Conservation (phyloP, 2,797 vertebrate species). For the Cossypha dichroa region DNA sequence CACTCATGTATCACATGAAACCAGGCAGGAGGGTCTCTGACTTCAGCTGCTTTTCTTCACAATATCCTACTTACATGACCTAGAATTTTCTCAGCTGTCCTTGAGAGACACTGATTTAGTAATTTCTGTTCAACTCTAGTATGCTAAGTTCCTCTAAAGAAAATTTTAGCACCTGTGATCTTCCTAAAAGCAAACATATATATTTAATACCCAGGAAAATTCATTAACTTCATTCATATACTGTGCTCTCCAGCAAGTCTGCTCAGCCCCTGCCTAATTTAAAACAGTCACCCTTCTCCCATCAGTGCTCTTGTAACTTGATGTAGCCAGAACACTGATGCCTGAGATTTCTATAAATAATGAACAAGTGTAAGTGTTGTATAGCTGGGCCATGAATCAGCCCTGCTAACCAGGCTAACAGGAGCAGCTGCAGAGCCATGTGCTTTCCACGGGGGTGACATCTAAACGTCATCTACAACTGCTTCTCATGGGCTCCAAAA, state of each 20-base stretch:
- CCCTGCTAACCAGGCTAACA: background rate
- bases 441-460: background rate
- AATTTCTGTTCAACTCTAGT: background rate
- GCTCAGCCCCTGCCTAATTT: background rate
- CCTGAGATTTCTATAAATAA: conserved; percentile 13
- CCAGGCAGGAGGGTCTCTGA: background rate
- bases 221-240: background rate
- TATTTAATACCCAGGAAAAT: background rate
- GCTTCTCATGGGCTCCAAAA: background rate
- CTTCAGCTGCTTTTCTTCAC: background rate
- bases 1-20: background rate
- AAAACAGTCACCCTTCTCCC: background rate
- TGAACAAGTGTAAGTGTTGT: background rate
- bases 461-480: background rate
- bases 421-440: background rate
- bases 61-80: fast-evolving
- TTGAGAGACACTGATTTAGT: background rate
- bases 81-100: background rate
- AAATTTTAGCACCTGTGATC: background rate
- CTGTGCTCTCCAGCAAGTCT: background rate
- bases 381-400: background rate
- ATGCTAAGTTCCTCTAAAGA: background rate
- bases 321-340: background rate
- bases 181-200: background rate
- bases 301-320: background rate